A percentile compares a stretch with the other conserved stretches of the same genome.
Evolutionary conservation across 2,888 invertebrate species (phyloP).

Genomic region (Marasmarcha lunaedactyla): DNA sequence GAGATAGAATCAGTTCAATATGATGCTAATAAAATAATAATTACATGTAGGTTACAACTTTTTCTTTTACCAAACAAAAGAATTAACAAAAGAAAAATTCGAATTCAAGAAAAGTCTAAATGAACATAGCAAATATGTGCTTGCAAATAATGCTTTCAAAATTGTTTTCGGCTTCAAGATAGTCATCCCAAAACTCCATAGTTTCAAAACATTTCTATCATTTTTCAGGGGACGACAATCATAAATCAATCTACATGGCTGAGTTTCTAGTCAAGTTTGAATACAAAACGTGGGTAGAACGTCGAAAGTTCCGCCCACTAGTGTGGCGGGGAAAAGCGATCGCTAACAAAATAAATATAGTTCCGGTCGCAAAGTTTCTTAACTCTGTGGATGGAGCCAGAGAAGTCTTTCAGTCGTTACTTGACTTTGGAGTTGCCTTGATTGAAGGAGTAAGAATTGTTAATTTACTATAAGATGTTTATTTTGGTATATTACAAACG

Average conservation of each 20-base stretch:
- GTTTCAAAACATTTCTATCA: no score
- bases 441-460: constrained; percentile 48
- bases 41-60: constrained; percentile 72
- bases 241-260: constrained; percentile 58
- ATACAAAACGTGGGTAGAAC: constrained; percentile 34
- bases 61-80: constrained; percentile 6
- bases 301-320: constrained; percentile 29
- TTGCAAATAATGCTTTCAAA: no score
- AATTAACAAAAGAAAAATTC: not conserved
- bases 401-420: constrained; percentile 57
- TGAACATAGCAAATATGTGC: not conserved
- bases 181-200: no score
- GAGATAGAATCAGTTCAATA: constrained; percentile 31
- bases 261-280: constrained; percentile 54
- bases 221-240: constrained; percentile 70
- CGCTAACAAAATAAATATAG: constrained; percentile 35
- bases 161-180: no score
- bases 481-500: constrained; percentile 4
- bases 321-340: constrained; percentile 61
- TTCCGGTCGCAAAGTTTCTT: constrained; percentile 57
- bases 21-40: constrained; percentile 31
- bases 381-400: constrained; percentile 44
- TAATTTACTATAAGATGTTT: no score
- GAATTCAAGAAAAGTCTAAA: not conserved
- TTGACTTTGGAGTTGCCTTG: constrained; percentile 65